Conservation (phyloP, 2,113 vertebrate species). For the Laticauda laticaudata region DNA sequence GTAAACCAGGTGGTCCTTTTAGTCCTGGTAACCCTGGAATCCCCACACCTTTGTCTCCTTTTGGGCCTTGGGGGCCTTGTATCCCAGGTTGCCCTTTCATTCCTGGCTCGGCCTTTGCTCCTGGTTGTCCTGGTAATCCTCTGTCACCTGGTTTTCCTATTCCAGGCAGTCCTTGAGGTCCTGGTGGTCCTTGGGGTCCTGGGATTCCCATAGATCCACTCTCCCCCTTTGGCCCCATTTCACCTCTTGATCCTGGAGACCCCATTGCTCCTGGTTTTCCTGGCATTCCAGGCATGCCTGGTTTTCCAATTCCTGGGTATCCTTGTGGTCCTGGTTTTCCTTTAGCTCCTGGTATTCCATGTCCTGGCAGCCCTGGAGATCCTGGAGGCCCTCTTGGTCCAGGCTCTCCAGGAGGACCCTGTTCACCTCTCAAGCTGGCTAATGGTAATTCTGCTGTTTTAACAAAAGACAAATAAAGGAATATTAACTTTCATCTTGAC, state of each 20-base stretch:
- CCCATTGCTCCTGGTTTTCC: conserved; percentile 89
- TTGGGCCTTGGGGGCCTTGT: conserved; percentile 87
- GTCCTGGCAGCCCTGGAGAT: conserved; percentile 81
- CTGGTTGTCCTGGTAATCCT: conserved; percentile 87
- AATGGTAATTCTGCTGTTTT: conserved; percentile 74
- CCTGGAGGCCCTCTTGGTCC: conserved; percentile 86
- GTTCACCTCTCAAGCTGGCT: conserved; percentile 80
- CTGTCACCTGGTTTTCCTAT: conserved; percentile 87
- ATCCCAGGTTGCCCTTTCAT: conserved; percentile 88
- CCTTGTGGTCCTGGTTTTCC: conserved; percentile 86
- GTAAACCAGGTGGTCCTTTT: conserved; percentile 85
- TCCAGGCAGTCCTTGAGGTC: conserved; percentile 87
- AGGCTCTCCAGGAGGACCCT: conserved; percentile 83
- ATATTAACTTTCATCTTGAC: background rate
- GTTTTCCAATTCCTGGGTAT: conserved; percentile 87
- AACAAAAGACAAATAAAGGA: background rate
- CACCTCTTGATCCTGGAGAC: conserved; percentile 82
- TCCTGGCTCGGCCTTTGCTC: conserved; percentile 87
- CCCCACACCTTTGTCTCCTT: conserved; percentile 91
- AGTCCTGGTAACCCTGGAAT: conserved; percentile 86
- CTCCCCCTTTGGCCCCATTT: conserved; percentile 85
- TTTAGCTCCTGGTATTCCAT: conserved; percentile 79
- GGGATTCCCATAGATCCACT: conserved; percentile 83
- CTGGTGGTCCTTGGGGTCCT: conserved; percentile 84
- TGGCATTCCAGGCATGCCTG: conserved; percentile 87